Base-by-base conservation (phyloP, 2,113 vertebrate species). In the Elanus axillaris region DNA sequence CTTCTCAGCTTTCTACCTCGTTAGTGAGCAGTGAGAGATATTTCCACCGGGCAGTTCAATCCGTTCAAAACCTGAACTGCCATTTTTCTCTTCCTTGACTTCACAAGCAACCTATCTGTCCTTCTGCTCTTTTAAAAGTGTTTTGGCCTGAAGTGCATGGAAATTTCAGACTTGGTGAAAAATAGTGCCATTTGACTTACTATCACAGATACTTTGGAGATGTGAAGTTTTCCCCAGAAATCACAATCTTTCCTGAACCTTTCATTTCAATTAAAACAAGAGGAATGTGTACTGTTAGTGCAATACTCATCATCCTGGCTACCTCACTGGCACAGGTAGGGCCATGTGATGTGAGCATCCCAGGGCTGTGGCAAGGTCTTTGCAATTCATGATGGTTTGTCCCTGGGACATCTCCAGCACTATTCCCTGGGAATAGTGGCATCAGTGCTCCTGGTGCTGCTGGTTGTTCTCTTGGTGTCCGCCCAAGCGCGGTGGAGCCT, bases 1-100 rank as follows among this genome's bases (percentile, higher is more conserved):
- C 77, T 95, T 96, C 91, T 96, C 84, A 25, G 80, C 89, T 94
- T 94, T 95, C 69, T 55, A 22, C 77, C 93, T 97, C 3, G 48
- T 96, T 94, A 96, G 91, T 93, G 90, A 94, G 94, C 86, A 88
- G 75, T 71, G 83, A 96, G 92, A 79, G 84, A 52, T 78, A 87
- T 93, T 91, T 96, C 95, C 90, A 93, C 87, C 0, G 74, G 92
- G 91, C 87, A 82, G 81, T 85, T 93, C 87, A 79, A 56, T 78
- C 58, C 42, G 2, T 22, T 82, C 74, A 42, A 56, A 91, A 79
- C 50, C 26, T 16, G 56, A 93, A 42, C 81, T 71, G 66, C 89
- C 77, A 5, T 80, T 93, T 95, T 94, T 90, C 84, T 91, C 52
- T 95, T 95, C 69, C 84, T 71, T 85, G 40, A 66, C 93, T 97